Base-by-base conservation (phyloP, 2,113 vertebrate genomes). In the Psilopsiagon aurifrons region DNA sequence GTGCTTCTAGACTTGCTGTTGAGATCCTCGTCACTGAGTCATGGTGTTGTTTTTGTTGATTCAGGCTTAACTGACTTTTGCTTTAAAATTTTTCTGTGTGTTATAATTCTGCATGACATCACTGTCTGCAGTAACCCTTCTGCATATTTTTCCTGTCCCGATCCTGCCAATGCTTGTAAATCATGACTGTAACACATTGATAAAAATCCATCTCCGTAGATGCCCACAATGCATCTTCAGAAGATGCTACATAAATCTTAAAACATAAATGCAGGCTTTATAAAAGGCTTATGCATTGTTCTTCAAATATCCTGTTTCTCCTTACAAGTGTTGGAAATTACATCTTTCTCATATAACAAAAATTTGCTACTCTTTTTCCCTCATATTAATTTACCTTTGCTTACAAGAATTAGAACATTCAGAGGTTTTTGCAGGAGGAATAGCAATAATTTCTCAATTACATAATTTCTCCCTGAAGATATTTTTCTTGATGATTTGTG, bases 361-460 rank as follows among this genome's bases (percentile, higher is more conserved):
- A 62, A 39, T 2, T 8, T 59, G 2, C 11, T 60, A 4, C 1
- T 52, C 83, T 47, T 28, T 3, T 6, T 0, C 13, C 6, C 5
- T 15, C 12, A 3, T 43, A 29, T 44, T 52, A 77, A 2, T 19
- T 77, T 74, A 35, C 5, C 10, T 80, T 73, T 86, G 33, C 37
- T 90, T 20, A 47, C 73, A 86, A 16, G 24, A 83, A 69, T 66
- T n/a, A 83, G 12, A n/a, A n/a, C 13, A 74, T 84, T 57, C 20
- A 84, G 63, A 84, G 13, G 2, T 6, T 80, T 86, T 73, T 76
- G 8, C 44, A 66, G n/a, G 19, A 62, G 20, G 20, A 55, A 69
- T 16, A 78, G 2, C 16, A 86, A 39, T 66, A 82, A n/a, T n/a
- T n/a, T n/a, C n/a, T n/a, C n/a, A n/a, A n/a, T 52, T 90, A 14